phyloP scores from a whole-genome alignment of 1,140 invertebrate genomes.

The Neodiprion lecontei region DNA sequence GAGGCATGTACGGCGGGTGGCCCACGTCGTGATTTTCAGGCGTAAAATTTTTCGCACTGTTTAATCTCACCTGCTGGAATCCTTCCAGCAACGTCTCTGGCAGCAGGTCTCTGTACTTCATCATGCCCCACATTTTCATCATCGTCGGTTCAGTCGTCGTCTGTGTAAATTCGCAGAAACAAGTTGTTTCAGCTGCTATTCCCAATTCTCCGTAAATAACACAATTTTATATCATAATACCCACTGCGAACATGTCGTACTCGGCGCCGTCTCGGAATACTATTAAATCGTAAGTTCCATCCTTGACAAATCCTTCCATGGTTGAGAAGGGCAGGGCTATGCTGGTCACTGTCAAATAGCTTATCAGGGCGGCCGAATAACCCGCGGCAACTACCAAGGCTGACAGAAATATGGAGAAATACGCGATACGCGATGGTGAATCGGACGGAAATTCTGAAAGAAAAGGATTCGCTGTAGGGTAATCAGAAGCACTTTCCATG shows the following conservation, averaged over 20 bases:
- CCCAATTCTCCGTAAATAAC: too few relatives aligned
- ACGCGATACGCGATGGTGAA: conserved; percentile 36
- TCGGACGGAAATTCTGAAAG: conserved; percentile 33
- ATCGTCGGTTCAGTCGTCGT: conserved; percentile 11
- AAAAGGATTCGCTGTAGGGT: background rate
- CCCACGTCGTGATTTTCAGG: background rate
- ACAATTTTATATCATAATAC: conserved; percentile 13
- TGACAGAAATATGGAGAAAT: conserved; percentile 37
- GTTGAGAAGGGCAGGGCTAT: conserved; percentile 35
- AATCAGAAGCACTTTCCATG: background rate
- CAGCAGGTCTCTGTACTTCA: conserved; percentile 6
- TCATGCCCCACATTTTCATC: conserved; percentile 12
- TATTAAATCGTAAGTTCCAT: conserved; percentile 40
- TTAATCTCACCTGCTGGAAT: conserved; percentile 17
- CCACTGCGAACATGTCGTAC: conserved; percentile 33
- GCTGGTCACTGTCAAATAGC: conserved; percentile 33
- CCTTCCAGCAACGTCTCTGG: conserved; percentile 10
- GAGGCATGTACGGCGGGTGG: background rate
- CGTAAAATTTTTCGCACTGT: conserved; percentile 4
- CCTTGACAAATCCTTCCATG: conserved; percentile 32
- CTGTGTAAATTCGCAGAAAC: conserved; percentile 1
- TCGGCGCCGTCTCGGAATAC: conserved; percentile 34
- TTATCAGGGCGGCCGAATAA: conserved; percentile 45
- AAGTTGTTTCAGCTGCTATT: background rate
- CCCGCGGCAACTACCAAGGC: conserved; percentile 33